Conservation (phyloP, 1,140 invertebrate genomes). For the Epicauta chinensis region DNA sequence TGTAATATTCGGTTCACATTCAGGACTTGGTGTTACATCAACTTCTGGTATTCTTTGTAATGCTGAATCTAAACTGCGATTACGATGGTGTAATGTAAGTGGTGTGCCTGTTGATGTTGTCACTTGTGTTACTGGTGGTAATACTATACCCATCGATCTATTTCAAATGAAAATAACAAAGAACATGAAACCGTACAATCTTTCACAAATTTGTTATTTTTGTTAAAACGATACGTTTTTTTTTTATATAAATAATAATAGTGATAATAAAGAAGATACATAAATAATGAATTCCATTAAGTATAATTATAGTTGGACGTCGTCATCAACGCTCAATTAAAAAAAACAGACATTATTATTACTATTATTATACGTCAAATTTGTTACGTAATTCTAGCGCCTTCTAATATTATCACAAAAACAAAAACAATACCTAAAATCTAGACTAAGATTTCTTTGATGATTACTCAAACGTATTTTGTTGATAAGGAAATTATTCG, state of each 20-base stretch:
- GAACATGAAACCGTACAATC: not conserved
- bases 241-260: too few species aligned
- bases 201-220: not conserved
- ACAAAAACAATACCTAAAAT: constrained; percentile 53
- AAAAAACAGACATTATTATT: too few species aligned
- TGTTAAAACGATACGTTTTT: too few species aligned
- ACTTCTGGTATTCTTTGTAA: constrained; percentile 80
- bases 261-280: too few species aligned
- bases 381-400: too few species aligned
- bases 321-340: too few species aligned
- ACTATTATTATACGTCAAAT: too few species aligned
- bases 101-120: constrained; percentile 46
- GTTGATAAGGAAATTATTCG: constrained; percentile 45
- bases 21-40: constrained; percentile 71
- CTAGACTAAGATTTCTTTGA: constrained; percentile 68
- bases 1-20: constrained; percentile 51
- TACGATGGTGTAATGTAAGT: constrained; percentile 71
- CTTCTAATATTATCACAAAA: too few species aligned
- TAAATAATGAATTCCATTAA: too few species aligned
- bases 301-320: too few species aligned
- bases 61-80: constrained; percentile 81
- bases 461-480: constrained; percentile 61
- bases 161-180: constrained; percentile 24
- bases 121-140: constrained; percentile 64
- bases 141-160: constrained; percentile 70